Evolutionary conservation across 2,888 invertebrate genomes (phyloP).

Genomic region (Drosophila cognata): DNA sequence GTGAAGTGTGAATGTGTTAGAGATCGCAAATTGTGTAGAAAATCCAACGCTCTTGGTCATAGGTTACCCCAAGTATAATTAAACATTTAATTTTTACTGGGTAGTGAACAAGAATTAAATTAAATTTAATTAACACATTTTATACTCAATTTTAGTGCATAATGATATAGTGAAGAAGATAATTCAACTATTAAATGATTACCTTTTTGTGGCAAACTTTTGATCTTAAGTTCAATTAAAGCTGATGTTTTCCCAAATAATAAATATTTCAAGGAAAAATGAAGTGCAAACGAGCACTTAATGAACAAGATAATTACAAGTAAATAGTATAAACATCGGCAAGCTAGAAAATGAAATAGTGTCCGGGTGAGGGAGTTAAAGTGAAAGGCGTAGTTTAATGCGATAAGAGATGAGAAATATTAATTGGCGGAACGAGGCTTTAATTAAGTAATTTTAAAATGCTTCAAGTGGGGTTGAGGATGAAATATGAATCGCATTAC

Average conservation of each 20-base stretch:
- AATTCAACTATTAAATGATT: background rate
- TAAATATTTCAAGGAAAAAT: background rate
- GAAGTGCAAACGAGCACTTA: background rate
- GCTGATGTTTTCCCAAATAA: background rate
- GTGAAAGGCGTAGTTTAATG: constrained; percentile 2
- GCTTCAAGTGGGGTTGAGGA: background rate
- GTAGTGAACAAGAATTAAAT: background rate
- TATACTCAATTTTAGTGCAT: background rate
- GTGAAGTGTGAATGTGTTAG: background rate
- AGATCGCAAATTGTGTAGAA: background rate
- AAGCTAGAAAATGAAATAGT: background rate
- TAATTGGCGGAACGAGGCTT: constrained; percentile 25
- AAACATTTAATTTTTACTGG: background rate
- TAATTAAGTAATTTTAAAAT: constrained; percentile 32
- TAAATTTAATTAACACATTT: background rate
- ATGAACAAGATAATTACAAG: constrained; percentile 2
- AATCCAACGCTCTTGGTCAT: background rate
- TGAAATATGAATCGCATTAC: constrained; percentile 41
- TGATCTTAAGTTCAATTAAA: background rate
- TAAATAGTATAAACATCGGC: background rate
- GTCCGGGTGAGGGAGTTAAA: background rate
- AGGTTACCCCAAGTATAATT: background rate
- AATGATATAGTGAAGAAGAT: background rate
- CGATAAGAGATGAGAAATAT: constrained; percentile 33
- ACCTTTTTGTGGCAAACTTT: background rate